A percentile compares a stretch with the other conserved stretches of the same genome.
These are phyloP conservation scores for Acanthurus tractus DNA, from an alignment of 2,797 vertebrate species.

Conservation along the genomic window DNA sequence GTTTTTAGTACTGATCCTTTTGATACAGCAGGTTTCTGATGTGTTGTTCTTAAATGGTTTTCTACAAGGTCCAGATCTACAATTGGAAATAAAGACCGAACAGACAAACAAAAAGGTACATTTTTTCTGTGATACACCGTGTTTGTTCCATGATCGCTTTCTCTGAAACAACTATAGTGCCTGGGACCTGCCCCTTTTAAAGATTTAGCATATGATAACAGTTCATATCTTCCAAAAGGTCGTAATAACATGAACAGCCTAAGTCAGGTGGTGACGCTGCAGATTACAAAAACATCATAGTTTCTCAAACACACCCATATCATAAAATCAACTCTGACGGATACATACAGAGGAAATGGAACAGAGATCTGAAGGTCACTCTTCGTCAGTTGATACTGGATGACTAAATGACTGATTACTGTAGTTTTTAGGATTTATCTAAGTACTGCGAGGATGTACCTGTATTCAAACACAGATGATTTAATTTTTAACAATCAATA, in stretches of 20 bases:
- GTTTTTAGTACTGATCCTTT: neutral
- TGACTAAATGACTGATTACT: conserved; percentile 27
- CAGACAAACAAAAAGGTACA: too few relatives aligned
- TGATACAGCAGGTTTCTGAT: neutral
- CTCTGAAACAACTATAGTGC: neutral
- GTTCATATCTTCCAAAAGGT: neutral
- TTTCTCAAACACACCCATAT: neutral
- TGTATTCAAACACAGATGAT: neutral
- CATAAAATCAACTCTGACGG: neutral
- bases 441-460: neutral
- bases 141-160: neutral
- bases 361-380: conserved; percentile 17
- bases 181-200: neutral
- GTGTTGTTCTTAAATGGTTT: neutral
- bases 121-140: neutral
- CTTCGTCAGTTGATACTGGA: conserved; percentile 15
- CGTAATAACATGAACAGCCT: neutral
- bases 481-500: neutral
- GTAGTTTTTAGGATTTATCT: neutral
- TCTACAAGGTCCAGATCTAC: neutral
- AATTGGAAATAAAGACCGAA: too few relatives aligned
- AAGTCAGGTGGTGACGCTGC: neutral
- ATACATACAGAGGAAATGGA: neutral
- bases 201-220: neutral
- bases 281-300: neutral